phyloP scores from a whole-genome alignment of 2,797 vertebrate genomes.

The Tenualosa ilisha region DNA sequence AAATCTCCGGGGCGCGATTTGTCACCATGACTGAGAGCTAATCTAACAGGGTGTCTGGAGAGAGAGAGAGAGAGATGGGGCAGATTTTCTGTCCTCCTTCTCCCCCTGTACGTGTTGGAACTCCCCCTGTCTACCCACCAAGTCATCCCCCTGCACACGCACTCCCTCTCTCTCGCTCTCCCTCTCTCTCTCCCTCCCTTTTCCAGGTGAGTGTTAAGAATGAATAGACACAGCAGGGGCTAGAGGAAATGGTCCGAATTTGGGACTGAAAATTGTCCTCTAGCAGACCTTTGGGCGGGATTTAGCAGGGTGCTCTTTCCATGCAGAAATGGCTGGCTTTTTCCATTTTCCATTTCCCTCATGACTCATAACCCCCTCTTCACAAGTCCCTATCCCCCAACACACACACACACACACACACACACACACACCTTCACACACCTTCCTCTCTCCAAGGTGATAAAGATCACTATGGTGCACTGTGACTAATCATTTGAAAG shows the following conservation, averaged over 20 bases:
- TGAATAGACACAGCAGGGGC: neutral
- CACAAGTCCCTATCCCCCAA: neutral
- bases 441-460: neutral
- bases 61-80: slow-evolving; percentile 37
- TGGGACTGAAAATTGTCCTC: slow-evolving; percentile 8
- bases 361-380: neutral
- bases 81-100: neutral
- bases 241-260: neutral
- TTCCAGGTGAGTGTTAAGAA: slow-evolving; percentile 30
- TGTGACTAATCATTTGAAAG: neutral
- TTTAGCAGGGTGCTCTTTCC: neutral
- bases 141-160: neutral
- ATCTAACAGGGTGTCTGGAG: slow-evolving; percentile 55
- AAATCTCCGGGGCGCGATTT: slow-evolving; percentile 54
- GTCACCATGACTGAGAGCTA: slow-evolving; percentile 59
- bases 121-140: neutral
- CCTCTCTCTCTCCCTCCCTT: slow-evolving; percentile 29
- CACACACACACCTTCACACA: neutral
- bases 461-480: neutral
- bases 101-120: slow-evolving; percentile 25
- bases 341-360: neutral
- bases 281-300: neutral
- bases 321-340: neutral
- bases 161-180: neutral
- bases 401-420: neutral